phyloP scores from a whole-genome alignment of 2,888 invertebrate species.

The Boloria euphrosyne region DNA sequence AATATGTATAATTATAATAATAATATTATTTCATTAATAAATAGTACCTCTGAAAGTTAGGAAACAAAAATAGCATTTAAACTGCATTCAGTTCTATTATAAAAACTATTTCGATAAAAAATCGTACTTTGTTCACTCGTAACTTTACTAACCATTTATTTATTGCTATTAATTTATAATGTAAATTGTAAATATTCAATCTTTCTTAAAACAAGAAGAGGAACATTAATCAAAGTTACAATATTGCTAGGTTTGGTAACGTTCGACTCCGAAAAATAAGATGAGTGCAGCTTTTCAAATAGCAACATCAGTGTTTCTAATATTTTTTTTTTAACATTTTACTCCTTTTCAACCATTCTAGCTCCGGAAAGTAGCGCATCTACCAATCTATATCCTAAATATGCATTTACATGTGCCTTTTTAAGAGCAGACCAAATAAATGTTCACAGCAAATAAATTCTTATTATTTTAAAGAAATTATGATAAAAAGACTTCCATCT shows the following conservation, averaged over 20 bases:
- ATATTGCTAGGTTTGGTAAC: slow-evolving; percentile 81
- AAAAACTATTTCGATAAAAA: slow-evolving; percentile 82
- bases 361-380: slow-evolving; percentile 79
- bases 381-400: slow-evolving; percentile 78
- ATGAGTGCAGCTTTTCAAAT: slow-evolving; percentile 83
- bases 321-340: slow-evolving; percentile 49
- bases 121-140: slow-evolving; percentile 78
- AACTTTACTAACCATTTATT: slow-evolving; percentile 72
- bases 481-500: slow-evolving; percentile 51
- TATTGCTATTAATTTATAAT: slow-evolving; percentile 78
- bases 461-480: slow-evolving; percentile 58
- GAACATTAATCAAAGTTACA: slow-evolving; percentile 81
- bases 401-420: slow-evolving; percentile 59
- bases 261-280: slow-evolving; percentile 71
- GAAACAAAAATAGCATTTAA: slow-evolving; percentile 79
- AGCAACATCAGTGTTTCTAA: slow-evolving; percentile 54
- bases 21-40: slow-evolving; percentile 82
- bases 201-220: slow-evolving; percentile 83
- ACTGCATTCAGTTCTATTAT: slow-evolving; percentile 78
- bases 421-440: slow-evolving; percentile 44
- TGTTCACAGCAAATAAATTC: slow-evolving; percentile 52
- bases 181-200: slow-evolving; percentile 82
- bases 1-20: slow-evolving; percentile 82
- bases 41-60: slow-evolving; percentile 84
- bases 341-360: slow-evolving; percentile 60